Conservation (phyloP, 2,888 invertebrate species). For the Parochlus steinenii region DNA sequence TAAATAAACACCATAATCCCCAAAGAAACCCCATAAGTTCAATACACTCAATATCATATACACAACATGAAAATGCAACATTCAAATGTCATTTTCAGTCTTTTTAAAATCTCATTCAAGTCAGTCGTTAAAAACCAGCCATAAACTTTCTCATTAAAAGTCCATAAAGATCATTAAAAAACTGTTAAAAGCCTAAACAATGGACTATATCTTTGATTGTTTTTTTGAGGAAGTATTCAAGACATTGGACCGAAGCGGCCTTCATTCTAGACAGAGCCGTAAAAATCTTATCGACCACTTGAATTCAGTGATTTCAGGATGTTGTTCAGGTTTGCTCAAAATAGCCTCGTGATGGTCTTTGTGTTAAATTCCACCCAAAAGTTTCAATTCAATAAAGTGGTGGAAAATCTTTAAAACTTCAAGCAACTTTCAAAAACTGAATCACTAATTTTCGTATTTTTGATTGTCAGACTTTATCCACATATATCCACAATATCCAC, state of each 20-base stretch:
- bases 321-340: conserved; percentile 27
- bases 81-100: too few relatives aligned
- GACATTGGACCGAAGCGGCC: conserved; percentile 50
- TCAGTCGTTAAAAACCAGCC: not conserved
- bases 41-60: too few relatives aligned
- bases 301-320: conserved; percentile 60
- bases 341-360: too few relatives aligned
- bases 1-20: too few relatives aligned
- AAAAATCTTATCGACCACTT: conserved; percentile 59
- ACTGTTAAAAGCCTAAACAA: conserved; percentile 27
- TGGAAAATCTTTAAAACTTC: not conserved
- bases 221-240: conserved; percentile 63
- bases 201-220: conserved; percentile 65
- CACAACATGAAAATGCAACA: too few relatives aligned
- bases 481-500: not conserved
- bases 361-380: too few relatives aligned
- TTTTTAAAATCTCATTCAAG: not conserved
- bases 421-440: not conserved
- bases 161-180: too few relatives aligned
- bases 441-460: not conserved
- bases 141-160: not conserved
- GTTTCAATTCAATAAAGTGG: not conserved
- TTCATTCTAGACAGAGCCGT: conserved; percentile 54
- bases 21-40: too few relatives aligned
- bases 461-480: not conserved